Evolutionary conservation across 1,140 invertebrate genomes (phyloP), one percentile per base, ranked within the genome.

Genomic region (Lineus longissimus): DNA sequence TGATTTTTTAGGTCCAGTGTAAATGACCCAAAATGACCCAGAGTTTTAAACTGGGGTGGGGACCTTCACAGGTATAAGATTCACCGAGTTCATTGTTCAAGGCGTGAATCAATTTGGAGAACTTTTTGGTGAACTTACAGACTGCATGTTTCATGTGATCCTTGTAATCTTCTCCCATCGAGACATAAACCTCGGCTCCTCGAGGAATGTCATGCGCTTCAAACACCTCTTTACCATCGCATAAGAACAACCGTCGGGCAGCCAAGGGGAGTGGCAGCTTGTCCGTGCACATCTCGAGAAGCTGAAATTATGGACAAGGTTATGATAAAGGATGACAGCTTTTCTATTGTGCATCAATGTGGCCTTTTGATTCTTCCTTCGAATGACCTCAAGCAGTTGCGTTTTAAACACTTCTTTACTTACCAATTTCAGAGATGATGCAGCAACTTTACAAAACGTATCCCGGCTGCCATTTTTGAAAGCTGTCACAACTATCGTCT

Each of bases 151-250:
- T 66, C 55, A 71, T 74, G 11, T 80, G 80, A 61, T 81, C 72
- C 62, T 77, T 78, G 67, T 76, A 82, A 25, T 72, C 69, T 62
- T 82, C 81, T 33, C 81, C 81, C 65, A 70, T 76, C 0, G 81
- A 82, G 13, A 82, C 71, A 67, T 75, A 82, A 31, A 82, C 72
- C 27, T 77, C 72, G 13, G 68, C 62, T 60, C 76, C 72, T 2
- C 69, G 30, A 4, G 74, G 73, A 55, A 82, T 79, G 33, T 81
- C 76, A 27, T 70, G 59, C 1, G 68, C 65, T 33, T 64, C 63
- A 55, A 73, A 76, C 1, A 81, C 67, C 62, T 82, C 80, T 25
- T 63, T 60, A 6, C 81, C 81, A 66, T 80, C 75, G 33, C 76
- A 74, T 27, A 79, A 64, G 62, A 81, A 83, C 7, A 82, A 62